Evolutionary conservation across 2,113 vertebrate species (phyloP).

Genomic region (Scomber scombrus): DNA sequence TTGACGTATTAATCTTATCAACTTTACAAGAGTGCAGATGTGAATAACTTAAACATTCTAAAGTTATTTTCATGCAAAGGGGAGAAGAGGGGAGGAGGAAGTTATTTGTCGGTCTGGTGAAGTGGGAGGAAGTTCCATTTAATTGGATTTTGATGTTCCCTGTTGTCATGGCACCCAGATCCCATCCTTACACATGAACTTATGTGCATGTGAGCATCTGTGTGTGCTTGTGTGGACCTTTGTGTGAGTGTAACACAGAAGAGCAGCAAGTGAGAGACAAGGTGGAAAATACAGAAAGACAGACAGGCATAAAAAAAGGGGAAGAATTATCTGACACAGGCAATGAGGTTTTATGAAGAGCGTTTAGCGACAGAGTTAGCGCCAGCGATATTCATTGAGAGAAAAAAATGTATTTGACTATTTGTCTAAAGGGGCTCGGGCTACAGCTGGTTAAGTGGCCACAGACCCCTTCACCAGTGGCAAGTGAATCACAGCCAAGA

Average conservation of each 20-base stretch:
- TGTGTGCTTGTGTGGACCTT: background rate
- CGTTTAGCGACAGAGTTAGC: slow-evolving; percentile 54
- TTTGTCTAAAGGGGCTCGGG: slow-evolving; percentile 62
- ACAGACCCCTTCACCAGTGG: slow-evolving; percentile 66
- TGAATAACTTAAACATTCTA: slow-evolving; percentile 73
- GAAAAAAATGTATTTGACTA: slow-evolving; percentile 63
- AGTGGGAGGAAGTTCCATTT: slow-evolving; percentile 84
- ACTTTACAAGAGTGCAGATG: slow-evolving; percentile 55
- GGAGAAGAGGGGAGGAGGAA: slow-evolving; percentile 67
- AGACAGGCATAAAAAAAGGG: slow-evolving; percentile 28
- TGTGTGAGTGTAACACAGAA: slow-evolving; percentile 15
- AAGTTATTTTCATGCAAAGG: slow-evolving; percentile 73
- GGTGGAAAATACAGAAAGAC: slow-evolving; percentile 18
- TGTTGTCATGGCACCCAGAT: slow-evolving; percentile 85
- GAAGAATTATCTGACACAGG: slow-evolving; percentile 53
- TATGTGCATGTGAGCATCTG: slow-evolving; percentile 15
- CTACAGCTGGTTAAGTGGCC: slow-evolving; percentile 78
- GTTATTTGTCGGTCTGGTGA: slow-evolving; percentile 80
- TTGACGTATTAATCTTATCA: slow-evolving; percentile 69
- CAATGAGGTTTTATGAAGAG: slow-evolving; percentile 69
- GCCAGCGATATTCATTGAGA: slow-evolving; percentile 62
- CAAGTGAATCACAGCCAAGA: slow-evolving; percentile 76
- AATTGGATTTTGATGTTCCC: slow-evolving; percentile 84
- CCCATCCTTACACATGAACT: slow-evolving; percentile 72
- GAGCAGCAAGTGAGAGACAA: slow-evolving; percentile 28